A percentile compares a stretch with the other conserved stretches of the same genome.
These are phyloP conservation scores for Lepidurus packardi DNA, from an alignment of 1,140 invertebrate genomes.

Conservation along the genomic window DNA sequence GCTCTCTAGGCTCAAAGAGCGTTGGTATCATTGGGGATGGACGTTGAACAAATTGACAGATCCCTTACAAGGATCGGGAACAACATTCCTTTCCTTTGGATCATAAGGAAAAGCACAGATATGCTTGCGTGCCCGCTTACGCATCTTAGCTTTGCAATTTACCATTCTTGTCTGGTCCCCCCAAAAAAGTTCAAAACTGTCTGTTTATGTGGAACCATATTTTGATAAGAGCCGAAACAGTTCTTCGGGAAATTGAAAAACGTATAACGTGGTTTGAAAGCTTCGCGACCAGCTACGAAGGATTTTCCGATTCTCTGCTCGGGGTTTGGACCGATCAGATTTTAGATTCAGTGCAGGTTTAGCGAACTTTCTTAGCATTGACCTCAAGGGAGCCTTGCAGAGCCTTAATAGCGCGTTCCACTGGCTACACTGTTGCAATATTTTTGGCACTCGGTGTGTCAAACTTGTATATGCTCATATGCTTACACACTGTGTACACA, in stretches of 20 bases:
- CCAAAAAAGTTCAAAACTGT: not conserved
- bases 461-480: too few relatives aligned
- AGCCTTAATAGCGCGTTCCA: too few relatives aligned
- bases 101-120: not conserved
- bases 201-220: not conserved
- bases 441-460: too few relatives aligned
- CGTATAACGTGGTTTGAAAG: too few relatives aligned
- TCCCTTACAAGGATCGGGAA: conserved; percentile 3
- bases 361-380: not conserved
- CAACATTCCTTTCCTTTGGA: not conserved
- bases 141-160: not conserved
- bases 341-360: not conserved
- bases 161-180: not conserved
- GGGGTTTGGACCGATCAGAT: not conserved
- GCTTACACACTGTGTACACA: too few relatives aligned
- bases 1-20: not conserved
- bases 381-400: not conserved
- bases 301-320: too few relatives aligned
- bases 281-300: too few relatives aligned
- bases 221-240: not conserved
- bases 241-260: too few relatives aligned
- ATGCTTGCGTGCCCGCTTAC: too few relatives aligned
- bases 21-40: not conserved
- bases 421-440: too few relatives aligned
- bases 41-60: conserved; percentile 1